These are phyloP conservation scores for Bos indicus DNA, from an alignment of 2,113 vertebrate species.

Conservation along the genomic window DNA sequence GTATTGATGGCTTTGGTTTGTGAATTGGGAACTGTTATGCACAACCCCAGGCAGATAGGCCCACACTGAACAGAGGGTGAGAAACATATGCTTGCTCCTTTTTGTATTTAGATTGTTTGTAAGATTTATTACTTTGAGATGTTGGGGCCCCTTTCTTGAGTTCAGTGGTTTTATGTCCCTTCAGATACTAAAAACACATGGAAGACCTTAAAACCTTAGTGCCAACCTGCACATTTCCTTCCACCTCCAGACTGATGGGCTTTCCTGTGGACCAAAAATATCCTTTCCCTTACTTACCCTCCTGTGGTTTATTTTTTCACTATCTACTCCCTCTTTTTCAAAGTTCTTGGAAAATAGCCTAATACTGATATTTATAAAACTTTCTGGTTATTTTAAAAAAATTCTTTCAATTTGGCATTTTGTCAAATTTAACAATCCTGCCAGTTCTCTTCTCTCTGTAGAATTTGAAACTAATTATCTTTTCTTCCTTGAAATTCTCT, in stretches of 20 bases:
- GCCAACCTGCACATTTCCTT: not conserved
- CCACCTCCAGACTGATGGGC: not conserved
- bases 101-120: not conserved
- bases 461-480: not conserved
- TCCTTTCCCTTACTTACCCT: not conserved
- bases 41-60: not conserved
- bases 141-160: not conserved
- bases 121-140: not conserved
- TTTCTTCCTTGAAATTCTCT: not conserved
- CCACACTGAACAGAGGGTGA: not conserved
- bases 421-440: not conserved
- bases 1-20: not conserved
- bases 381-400: not conserved
- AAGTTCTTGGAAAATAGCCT: not conserved
- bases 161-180: not conserved
- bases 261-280: not conserved
- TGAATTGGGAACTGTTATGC: not conserved
- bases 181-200: not conserved
- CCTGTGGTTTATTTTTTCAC: not conserved
- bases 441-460: not conserved
- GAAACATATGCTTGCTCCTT: not conserved
- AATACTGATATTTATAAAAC: not conserved
- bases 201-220: not conserved
- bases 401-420: not conserved
- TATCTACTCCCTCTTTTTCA: not conserved